Base-by-base conservation (phyloP, 2,113 vertebrate species). In the Apteryx mantelli region DNA sequence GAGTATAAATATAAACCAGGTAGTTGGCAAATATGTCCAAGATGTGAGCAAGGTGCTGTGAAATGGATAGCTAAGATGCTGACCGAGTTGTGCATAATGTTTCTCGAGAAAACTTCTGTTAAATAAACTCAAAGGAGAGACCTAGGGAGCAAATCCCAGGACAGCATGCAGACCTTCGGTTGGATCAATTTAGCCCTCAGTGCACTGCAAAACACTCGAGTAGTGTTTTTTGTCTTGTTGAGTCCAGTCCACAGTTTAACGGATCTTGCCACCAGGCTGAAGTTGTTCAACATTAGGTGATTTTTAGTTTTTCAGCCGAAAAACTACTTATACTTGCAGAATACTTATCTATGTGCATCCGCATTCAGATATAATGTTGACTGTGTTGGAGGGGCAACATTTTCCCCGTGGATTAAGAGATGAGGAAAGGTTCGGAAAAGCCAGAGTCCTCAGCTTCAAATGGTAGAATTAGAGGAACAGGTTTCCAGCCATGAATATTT, bases 401-500 rank as follows among this genome's bases (percentile, higher is more conserved):
- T 92, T 84, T 21, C 17, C 65, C 86, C 20, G 32, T 26, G 48
- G 71, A 12, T 91, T 61, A 79, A 46, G 70, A 80, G 64, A 48
- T 16, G 30, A 94, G 52, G 24, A 73, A 66, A 79, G 71, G 40
- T 79, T 83, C 22, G 18, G 34, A 68, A 76, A 66, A 93, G 40
- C 21, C 46, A 74, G 30, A 60, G 64, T 81, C 38, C 26, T 65
- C 56, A 10, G 52, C 76, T 81, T 50, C 14, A 5, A 71, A 56
- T 77, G 46, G 52, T 0, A 48, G 53, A 93, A 86, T 40, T 0
- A 87, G 70, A 48, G 46, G 70, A 80, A n/a, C 74, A 95, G 68
- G 79, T 81, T 90, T 92, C 65, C 74, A 97, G 48, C 87, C 55
- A 95, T 52, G 50, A 91, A 85, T 88, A 88, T 88, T 97, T 93